phyloP scores from a whole-genome alignment of 2,113 vertebrate genomes.

The Upupa epops region DNA sequence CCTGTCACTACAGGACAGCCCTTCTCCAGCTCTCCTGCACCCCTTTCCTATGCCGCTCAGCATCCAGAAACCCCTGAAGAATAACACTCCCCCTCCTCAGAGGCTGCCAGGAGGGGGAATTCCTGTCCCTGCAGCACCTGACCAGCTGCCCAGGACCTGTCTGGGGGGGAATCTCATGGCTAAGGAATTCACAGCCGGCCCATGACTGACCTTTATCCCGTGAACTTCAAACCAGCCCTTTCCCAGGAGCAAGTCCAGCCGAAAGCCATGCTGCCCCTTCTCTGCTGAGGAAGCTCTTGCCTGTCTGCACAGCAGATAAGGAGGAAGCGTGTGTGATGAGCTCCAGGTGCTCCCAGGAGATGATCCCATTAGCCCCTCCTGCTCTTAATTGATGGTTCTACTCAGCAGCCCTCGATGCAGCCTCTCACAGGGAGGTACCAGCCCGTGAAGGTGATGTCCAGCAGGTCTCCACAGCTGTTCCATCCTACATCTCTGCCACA shows the following conservation, averaged over 20 bases:
- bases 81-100: background rate
- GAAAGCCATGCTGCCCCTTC: no score
- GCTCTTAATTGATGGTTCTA: background rate
- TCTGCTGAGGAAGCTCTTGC: no score
- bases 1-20: no score
- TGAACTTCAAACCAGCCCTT: background rate
- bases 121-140: background rate
- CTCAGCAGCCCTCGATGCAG: no score
- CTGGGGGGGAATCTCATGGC: no score
- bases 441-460: rapidly evolving
- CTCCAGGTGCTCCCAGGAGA: no score
- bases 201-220: background rate
- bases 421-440: no score
- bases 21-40: no score
- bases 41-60: no score
- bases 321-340: no score
- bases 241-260: rapidly evolving
- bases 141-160: no score
- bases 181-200: background rate
- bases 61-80: background rate
- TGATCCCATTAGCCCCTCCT: background rate
- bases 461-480: background rate
- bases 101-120: background rate
- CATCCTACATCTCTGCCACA: background rate
- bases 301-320: no score